Percentiles rank a stretch among this genome's conserved stretches.
Conservation (phyloP, 2,113 vertebrate species). For the Dicentrarchus labrax region DNA sequence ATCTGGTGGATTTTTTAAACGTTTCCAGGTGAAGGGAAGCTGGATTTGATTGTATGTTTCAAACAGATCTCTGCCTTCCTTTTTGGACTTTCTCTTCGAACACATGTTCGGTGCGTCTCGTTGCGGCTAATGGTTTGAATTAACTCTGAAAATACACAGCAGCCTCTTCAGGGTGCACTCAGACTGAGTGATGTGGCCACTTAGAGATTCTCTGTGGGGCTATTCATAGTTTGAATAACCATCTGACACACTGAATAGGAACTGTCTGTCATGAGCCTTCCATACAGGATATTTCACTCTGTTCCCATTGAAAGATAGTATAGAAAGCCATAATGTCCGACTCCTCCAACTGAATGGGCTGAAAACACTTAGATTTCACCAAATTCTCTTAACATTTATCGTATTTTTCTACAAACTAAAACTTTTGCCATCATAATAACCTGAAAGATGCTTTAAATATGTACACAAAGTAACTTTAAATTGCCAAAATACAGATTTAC, state of each 20-base stretch:
- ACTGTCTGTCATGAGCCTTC: conserved; percentile 1
- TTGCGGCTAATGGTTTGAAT: conserved; percentile 53
- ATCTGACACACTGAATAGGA: conserved; percentile 42
- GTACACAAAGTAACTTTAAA: too few relatives aligned
- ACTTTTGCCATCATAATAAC: neutral
- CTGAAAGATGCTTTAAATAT: neutral
- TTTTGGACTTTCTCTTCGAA: neutral
- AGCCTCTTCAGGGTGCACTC: conserved; percentile 51
- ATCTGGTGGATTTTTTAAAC: conserved; percentile 25
- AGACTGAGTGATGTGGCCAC: conserved; percentile 51
- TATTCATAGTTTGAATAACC: conserved; percentile 48
- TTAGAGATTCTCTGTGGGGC: conserved; percentile 39
- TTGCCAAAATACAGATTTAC: too few relatives aligned
- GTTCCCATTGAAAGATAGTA: neutral
- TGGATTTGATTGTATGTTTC: neutral
- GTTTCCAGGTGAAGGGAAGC: conserved; percentile 54
- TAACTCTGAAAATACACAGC: conserved; percentile 20
- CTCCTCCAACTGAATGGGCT: neutral
- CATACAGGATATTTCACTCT: neutral
- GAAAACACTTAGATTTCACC: neutral
- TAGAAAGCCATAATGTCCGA: neutral
- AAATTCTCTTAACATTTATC: too few relatives aligned
- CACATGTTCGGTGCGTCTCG: conserved; percentile 4
- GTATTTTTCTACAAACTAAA: neutral
- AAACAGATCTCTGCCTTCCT: conserved; percentile 18